Evolutionary conservation across 2,113 vertebrate genomes (phyloP).

Genomic region (Callipepla squamata): DNA sequence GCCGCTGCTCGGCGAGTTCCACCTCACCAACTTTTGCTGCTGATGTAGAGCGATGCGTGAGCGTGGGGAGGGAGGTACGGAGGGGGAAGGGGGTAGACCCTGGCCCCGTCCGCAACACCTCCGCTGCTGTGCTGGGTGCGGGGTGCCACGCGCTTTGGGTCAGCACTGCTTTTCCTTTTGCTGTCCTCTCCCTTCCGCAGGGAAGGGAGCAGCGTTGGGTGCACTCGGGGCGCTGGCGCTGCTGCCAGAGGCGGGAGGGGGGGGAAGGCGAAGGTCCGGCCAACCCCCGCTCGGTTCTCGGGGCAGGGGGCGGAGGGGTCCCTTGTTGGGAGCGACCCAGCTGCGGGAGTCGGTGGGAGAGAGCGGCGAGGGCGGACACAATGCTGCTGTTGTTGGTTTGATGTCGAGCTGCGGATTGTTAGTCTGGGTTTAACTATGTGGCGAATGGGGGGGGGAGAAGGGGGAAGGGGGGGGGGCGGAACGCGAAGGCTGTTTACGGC

Average conservation of each 20-base stretch:
- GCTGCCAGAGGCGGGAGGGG: too few species aligned
- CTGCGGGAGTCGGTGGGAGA: constrained; percentile 84
- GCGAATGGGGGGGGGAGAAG: constrained; percentile 80
- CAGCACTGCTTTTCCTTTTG: not conserved
- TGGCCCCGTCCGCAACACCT: not conserved
- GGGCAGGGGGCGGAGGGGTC: constrained; percentile 62
- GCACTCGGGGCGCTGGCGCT: too few species aligned
- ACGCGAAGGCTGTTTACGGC: constrained; percentile 90
- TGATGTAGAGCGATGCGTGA: not conserved
- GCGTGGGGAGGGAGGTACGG: not conserved
- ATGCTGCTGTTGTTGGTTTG: constrained; percentile 92
- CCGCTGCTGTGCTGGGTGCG: not conserved
- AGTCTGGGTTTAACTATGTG: constrained; percentile 89
- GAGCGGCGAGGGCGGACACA: constrained; percentile 86
- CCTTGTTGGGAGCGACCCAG: constrained; percentile 74
- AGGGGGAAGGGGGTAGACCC: not conserved
- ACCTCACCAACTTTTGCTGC: not conserved
- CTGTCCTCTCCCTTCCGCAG: not conserved
- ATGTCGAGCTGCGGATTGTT: constrained; percentile 85
- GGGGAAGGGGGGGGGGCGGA: constrained; percentile 81
- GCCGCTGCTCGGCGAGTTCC: not conserved
- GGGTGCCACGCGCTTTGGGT: not conserved
- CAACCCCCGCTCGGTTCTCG: constrained; percentile 27
- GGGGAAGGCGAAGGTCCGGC: not conserved
- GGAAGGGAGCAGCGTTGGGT: not conserved